A percentile compares a stretch with the other conserved stretches of the same genome.
Evolutionary conservation across 2,888 invertebrate genomes (phyloP).

Genomic region (Melinopterus prodromus): DNA sequence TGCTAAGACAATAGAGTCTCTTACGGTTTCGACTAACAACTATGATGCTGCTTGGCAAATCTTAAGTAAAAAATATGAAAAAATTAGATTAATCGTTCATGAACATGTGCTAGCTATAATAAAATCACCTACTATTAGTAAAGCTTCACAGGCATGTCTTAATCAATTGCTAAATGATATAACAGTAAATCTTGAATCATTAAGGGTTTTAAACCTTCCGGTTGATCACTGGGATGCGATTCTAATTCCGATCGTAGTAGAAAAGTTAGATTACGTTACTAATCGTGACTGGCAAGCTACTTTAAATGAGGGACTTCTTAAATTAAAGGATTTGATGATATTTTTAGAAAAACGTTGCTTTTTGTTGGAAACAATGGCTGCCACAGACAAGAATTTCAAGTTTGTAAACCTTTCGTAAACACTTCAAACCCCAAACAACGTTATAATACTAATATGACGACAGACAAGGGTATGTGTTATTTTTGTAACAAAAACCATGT

Average conservation of each 20-base stretch:
- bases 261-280: conserved; percentile 18
- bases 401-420: not conserved
- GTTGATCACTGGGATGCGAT: conserved; percentile 18
- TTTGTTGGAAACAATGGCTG: not conserved
- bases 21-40: not conserved
- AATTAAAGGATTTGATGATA: not conserved
- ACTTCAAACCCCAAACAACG: not conserved
- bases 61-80: conserved; percentile 10
- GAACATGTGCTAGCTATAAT: not conserved
- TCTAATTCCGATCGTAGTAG: conserved; percentile 10
- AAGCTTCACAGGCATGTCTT: conserved; percentile 9
- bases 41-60: conserved; percentile 15
- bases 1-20: conserved; percentile 5
- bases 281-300: conserved; percentile 27
- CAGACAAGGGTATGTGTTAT: not conserved
- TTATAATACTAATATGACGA: not conserved
- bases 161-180: conserved; percentile 20
- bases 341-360: conserved; percentile 6
- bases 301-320: not conserved
- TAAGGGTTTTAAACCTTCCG: conserved; percentile 19
- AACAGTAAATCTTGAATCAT: conserved; percentile 5
- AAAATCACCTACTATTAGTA: not conserved
- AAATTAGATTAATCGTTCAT: not conserved
- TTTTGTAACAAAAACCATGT: not conserved
- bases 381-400: not conserved